Conservation (phyloP, 2,797 vertebrate genomes). For the Microctenopoma stevenorrisi region DNA sequence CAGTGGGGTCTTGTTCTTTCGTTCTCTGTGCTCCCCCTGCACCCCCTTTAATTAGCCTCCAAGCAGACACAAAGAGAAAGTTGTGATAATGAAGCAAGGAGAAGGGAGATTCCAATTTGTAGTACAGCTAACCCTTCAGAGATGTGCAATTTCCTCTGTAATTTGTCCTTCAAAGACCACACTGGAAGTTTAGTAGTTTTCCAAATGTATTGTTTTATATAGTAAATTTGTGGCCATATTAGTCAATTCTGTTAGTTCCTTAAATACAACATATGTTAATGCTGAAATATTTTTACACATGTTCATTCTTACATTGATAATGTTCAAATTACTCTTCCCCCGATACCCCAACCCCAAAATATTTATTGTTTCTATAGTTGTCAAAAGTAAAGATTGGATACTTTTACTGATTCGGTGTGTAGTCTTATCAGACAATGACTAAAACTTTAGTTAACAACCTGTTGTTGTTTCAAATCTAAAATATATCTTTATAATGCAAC, state of each 20-base stretch:
- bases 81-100: slow-evolving; percentile 73
- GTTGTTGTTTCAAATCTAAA: too few relatives aligned
- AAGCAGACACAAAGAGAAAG: slow-evolving; percentile 70
- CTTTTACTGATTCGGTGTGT: too few relatives aligned
- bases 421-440: too few relatives aligned
- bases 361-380: background rate
- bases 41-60: slow-evolving; percentile 75
- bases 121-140: slow-evolving; percentile 58
- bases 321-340: too few relatives aligned
- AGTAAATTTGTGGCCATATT: slow-evolving; percentile 16
- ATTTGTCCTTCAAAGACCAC: slow-evolving; percentile 64
- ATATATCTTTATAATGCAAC: too few relatives aligned
- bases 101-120: slow-evolving; percentile 71
- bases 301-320: too few relatives aligned
- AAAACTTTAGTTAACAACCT: too few relatives aligned
- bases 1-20: slow-evolving; percentile 71
- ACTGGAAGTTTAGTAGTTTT: slow-evolving; percentile 43
- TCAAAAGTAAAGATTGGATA: too few relatives aligned
- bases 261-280: too few relatives aligned
- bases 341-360: too few relatives aligned
- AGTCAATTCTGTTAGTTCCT: background rate
- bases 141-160: slow-evolving; percentile 52
- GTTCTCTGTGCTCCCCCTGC: slow-evolving; percentile 34
- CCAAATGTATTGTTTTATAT: slow-evolving; percentile 14
- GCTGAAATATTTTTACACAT: too few relatives aligned